Evolutionary conservation across 2,888 invertebrate species (phyloP), one percentile per base, ranked within the genome.

Genomic region (Pseudanteris insignis): DNA sequence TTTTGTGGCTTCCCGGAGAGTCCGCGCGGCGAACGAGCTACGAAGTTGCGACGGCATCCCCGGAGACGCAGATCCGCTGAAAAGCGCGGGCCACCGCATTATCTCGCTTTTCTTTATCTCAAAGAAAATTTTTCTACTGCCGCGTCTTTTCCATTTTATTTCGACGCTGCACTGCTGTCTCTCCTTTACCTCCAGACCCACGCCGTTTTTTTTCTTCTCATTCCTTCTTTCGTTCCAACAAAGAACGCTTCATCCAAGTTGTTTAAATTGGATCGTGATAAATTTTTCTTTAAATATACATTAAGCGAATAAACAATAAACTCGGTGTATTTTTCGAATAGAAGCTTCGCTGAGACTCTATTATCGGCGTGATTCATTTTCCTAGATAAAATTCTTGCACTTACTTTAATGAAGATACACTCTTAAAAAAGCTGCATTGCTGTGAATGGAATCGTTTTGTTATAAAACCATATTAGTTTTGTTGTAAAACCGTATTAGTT

Each of bases 21-120:
- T 40, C 15, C 41, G 33, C 9, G 29, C 40, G 47, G 59, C 30
- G 34, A 33, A 36, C 38, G 46, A 18, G 40, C 33, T 37, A 28
- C 34, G 28, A 41, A 50, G 48, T 46, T 47, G 55, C 61, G 50
- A 44, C 50, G 55, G 61, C 54, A 53, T 61, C 61, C 61, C 61
- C 40, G 40, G 61, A 61, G 61, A 55, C 50, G 55, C 44, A 51
- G 41, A 41, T 51, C 50, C 41, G 62, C 55, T 57, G 62, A 57
- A 62, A 55, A 62, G 61, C 55, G 62, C 51, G 48, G 48, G 51
- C 48, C 43, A 36, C 37, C 41, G 53, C 53, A 60, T 60, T 60
- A 53, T 53, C 53, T 53, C 61, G 61, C 50, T 54, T 61, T 61
- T 55, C 61, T 54, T 61, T 61, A 61, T 61, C 54, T 62, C 62